Base-by-base conservation (phyloP, 2,888 invertebrate species). In the Amblyteles armatorius region DNA sequence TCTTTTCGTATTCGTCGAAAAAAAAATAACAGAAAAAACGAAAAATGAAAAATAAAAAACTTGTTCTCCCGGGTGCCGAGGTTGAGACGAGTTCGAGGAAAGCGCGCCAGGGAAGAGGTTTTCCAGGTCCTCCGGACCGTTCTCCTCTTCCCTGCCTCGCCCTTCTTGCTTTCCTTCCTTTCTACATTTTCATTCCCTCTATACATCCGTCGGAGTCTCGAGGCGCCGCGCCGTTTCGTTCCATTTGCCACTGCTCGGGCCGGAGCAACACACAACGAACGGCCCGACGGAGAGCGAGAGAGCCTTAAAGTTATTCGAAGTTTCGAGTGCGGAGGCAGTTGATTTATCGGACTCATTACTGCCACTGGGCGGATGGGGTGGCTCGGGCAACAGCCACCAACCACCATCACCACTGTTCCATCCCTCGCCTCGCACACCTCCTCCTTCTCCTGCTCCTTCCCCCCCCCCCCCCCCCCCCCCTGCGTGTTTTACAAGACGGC, bases 271-370 rank as follows among this genome's bases (percentile, higher is more conserved):
- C 65, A 50, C 50, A 82, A 79, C 85, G 76, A 85, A 73, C 82
- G 72, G 67, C 50, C 67, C 73, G 74, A 79, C 60, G 29, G 19
- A 19, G 65, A 68, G 63, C 52, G 68, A 69, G 73, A 88, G 89
- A 89, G 89, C 88, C 89, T 90, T 87, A 87, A 90, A 93, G 92
- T 93, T 93, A 92, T 92, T 92, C 92, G 86, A 92, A 93, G 91
- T 93, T 93, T 93, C 91, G 91, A 93, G 93, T 92, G 92, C 84
- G 92, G 91, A 93, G 90, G 90, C 93, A 91, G 93, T 93, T 94
- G 94, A 94, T 94, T 94, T 94, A 94, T 94, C 93, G 93, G 92
- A 92, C 93, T 93, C 94, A 94, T 94, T 94, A 94, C 93, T 92
- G 91, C 90, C 90, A 88, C 83, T 77, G 79, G 82, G 83, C 71